phyloP scores from a whole-genome alignment of 1,140 invertebrate species.

The Drosophila santomea region DNA sequence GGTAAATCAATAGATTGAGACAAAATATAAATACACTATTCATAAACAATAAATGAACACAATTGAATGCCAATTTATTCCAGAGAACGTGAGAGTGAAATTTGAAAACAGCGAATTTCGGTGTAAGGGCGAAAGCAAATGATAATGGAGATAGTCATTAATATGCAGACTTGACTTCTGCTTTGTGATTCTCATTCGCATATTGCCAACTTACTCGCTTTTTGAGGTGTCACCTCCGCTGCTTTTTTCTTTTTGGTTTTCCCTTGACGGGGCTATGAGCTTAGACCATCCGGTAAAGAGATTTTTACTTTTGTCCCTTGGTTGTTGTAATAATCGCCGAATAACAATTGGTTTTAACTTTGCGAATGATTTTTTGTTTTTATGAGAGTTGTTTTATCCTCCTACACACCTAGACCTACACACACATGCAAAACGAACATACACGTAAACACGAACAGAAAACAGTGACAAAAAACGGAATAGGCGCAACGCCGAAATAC shows the following conservation, averaged over 20 bases:
- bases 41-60: slow-evolving; percentile 5
- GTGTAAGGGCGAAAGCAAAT: slow-evolving; percentile 7
- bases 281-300: background rate
- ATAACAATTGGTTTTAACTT: slow-evolving; percentile 11
- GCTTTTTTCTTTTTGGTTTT: background rate
- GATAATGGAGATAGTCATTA: slow-evolving; percentile 48
- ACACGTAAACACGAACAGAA: slow-evolving; percentile 27
- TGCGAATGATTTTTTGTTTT: slow-evolving; percentile 14
- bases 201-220: slow-evolving; percentile 44
- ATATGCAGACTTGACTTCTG: slow-evolving; percentile 33
- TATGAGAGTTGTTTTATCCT: slow-evolving; percentile 26
- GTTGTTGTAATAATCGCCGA: slow-evolving; percentile 6
- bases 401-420: slow-evolving; percentile 40
- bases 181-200: slow-evolving; percentile 30
- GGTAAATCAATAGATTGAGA: slow-evolving; percentile 55
- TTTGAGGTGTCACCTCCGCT: slow-evolving; percentile 37
- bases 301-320: background rate
- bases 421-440: slow-evolving; percentile 17
- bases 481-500: slow-evolving; percentile 20
- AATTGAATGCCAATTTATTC: slow-evolving; percentile 36
- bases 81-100: background rate
- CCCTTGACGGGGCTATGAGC: slow-evolving; percentile 3
- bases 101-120: slow-evolving; percentile 3
- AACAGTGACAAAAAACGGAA: slow-evolving; percentile 22
- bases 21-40: slow-evolving; percentile 1